Percentiles rank a stretch among this genome's conserved stretches.
Conservation (phyloP, 2,888 invertebrate genomes). For the Tenodera sinensis region DNA sequence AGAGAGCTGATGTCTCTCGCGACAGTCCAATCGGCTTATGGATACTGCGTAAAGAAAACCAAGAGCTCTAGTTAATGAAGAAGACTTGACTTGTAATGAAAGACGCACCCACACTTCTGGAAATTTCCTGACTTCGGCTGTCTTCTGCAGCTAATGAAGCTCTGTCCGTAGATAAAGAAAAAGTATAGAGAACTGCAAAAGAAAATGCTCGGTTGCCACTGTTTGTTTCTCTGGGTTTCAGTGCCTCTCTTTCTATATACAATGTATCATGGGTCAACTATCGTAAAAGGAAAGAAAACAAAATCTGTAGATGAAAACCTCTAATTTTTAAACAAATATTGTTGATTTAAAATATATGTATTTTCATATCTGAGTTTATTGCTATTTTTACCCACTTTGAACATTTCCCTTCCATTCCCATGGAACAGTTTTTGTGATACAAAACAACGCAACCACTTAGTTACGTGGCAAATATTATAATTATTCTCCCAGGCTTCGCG, state of each 20-base stretch:
- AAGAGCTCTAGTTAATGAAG: background rate
- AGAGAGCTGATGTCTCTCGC: background rate
- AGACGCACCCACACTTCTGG: background rate
- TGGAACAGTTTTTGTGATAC: too few species aligned
- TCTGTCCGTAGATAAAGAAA: background rate
- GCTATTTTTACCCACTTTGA: too few species aligned
- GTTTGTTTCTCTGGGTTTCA: background rate
- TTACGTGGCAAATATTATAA: too few species aligned
- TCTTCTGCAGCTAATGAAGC: background rate
- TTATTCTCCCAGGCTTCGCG: too few species aligned
- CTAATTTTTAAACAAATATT: too few species aligned
- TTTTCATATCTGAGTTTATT: too few species aligned
- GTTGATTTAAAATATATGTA: too few species aligned
- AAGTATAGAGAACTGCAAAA: background rate
- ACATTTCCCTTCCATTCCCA: too few species aligned
- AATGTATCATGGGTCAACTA: too few species aligned
- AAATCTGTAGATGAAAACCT: too few species aligned
- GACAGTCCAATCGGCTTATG: background rate
- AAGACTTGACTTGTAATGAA: background rate
- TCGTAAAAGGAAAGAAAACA: too few species aligned
- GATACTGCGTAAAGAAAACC: background rate
- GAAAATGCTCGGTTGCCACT: background rate
- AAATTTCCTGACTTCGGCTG: background rate
- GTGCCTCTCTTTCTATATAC: background rate
- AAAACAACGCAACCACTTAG: too few species aligned